A percentile compares a stretch with the other conserved stretches of the same genome.
These are phyloP conservation scores for Prolemur simus DNA, from an alignment of 2,113 vertebrate genomes.

Conservation along the genomic window DNA sequence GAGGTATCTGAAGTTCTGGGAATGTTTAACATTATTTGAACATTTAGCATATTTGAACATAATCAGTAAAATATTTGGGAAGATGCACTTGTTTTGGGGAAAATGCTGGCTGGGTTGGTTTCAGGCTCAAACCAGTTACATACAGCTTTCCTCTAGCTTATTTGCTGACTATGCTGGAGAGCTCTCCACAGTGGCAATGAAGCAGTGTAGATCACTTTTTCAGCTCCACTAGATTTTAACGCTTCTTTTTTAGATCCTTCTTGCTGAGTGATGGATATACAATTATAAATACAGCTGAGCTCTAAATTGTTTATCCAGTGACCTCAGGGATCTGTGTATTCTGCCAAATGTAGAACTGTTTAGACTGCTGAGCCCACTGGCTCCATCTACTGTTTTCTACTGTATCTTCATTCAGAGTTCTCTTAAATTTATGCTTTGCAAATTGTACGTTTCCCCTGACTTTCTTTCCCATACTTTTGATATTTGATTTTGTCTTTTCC, in stretches of 20 bases:
- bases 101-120: not conserved
- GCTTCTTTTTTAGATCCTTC: not conserved
- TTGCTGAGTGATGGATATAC: not conserved
- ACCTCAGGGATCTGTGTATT: not conserved
- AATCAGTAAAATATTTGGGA: conserved; percentile 8
- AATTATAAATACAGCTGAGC: conserved; percentile 17
- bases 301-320: not conserved
- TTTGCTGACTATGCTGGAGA: not conserved
- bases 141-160: not conserved
- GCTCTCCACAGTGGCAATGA: not conserved
- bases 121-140: not conserved
- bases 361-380: not conserved
- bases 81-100: conserved; percentile 20
- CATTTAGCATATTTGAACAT: not conserved
- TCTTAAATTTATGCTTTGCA: not conserved
- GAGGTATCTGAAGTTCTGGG: conserved; percentile 1
- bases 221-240: conserved; percentile 2
- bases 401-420: not conserved
- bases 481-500: not conserved
- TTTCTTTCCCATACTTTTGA: not conserved
- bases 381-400: conserved; percentile 14
- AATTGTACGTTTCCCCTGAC: not conserved
- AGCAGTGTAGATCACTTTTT: not conserved
- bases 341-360: not conserved
- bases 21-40: conserved; percentile 20